Evolutionary conservation across 2,113 vertebrate genomes (phyloP), one percentile per base, ranked within the genome.

Genomic region (Ovis canadensis): DNA sequence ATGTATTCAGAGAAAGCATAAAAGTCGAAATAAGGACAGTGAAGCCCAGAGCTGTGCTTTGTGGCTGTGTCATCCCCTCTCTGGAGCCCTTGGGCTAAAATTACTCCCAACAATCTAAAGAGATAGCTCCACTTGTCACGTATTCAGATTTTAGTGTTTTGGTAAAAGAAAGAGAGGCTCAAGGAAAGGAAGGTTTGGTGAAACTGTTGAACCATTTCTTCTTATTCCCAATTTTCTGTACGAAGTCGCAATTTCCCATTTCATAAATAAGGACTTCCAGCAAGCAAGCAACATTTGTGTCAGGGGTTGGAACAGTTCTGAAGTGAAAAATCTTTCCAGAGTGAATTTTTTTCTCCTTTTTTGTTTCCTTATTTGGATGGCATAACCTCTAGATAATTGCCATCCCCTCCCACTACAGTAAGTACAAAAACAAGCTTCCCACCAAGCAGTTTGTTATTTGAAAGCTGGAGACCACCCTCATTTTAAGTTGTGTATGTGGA

Each of bases 401-500:
- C 74, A 19, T 84, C 67, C n/a, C 40, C 84, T 96, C 80, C 92
- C 36, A 88, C 57, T 57, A 15, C 12, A 83, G 31, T 90, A 91
- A 97, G 89, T 92, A 80, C 31, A 90, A 91, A 97, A 94, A 50
- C 57, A 80, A 94, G 78, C 40, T 95, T 67, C 31, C 62, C 50
- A 94, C 78, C 25, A 55, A 78, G 7, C 88, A 88, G 29, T 85
- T 43, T 92, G 55, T 77, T 95, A 48, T 94, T 94, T 59, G 82
- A 17, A 96, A 96, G 52, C 54, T 81, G 14, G 88, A 98, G 86
- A 93, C 94, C 64, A 74, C 80, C 88, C 45, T 90, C 50, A 82
- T 88, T 64, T 93, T 40, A 78, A 97, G 59, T 33, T 94, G 25
- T 60, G 84, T 3, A 40, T 71, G 40, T 12, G 10, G 7, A 89